Conservation (phyloP, 2,797 vertebrate genomes). For the Darevskia nairensis region DNA sequence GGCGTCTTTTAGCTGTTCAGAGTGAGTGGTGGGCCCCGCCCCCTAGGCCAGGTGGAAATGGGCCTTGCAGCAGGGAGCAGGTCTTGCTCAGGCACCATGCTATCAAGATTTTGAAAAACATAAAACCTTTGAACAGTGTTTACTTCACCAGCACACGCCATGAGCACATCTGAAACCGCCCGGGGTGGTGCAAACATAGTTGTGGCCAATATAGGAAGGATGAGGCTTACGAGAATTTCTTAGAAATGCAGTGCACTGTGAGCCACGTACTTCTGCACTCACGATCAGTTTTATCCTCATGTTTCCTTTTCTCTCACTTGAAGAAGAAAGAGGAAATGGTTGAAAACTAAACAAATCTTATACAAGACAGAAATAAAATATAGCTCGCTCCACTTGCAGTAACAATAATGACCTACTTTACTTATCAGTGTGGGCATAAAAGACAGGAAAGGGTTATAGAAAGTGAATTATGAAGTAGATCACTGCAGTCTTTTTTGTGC, state of each 20-base stretch:
- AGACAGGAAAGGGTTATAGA: not conserved
- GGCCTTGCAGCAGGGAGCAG: too few relatives aligned
- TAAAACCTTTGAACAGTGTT: not conserved
- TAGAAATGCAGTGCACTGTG: constrained; percentile 13
- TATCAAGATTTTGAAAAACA: not conserved
- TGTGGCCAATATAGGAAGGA: constrained; percentile 33
- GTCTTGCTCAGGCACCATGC: too few relatives aligned
- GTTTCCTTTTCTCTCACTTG: not conserved
- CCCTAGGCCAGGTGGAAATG: too few relatives aligned
- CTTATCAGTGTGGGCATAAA: not conserved
- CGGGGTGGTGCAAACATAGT: not conserved
- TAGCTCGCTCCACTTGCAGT: not conserved
- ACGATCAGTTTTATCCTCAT: not conserved
- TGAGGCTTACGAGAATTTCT: constrained; percentile 35
- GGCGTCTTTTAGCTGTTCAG: too few relatives aligned
- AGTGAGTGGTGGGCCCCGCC: too few relatives aligned
- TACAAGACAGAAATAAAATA: not conserved
- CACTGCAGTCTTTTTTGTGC: not conserved
- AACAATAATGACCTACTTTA: not conserved
- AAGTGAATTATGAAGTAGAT: not conserved
- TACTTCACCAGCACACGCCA: not conserved
- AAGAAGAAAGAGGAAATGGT: not conserved
- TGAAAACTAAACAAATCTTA: not conserved
- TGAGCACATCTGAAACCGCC: constrained; percentile 18
- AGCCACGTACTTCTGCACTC: not conserved